Conservation (phyloP, 2,888 invertebrate species). For the Syrphus vitripennis region DNA sequence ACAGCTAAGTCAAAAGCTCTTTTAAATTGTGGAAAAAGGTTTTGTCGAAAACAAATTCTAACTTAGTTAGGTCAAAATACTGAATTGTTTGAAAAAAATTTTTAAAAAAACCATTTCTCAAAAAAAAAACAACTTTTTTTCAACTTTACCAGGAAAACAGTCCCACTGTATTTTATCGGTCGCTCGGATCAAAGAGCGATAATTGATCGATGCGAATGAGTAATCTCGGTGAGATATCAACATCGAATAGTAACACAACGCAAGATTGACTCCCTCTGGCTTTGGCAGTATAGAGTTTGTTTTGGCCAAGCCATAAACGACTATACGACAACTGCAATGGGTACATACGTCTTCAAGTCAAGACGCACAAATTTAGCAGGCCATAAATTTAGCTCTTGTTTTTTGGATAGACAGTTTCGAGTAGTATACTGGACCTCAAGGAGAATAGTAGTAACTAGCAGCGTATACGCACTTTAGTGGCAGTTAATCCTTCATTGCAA, state of each 20-base stretch:
- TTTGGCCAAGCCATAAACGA: background rate
- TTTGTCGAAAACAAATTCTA: too few species aligned
- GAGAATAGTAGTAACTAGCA: background rate
- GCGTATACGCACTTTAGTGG: constrained; percentile 62
- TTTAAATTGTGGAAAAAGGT: too few species aligned
- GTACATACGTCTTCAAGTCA: background rate
- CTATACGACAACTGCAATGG: background rate
- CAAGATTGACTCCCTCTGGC: constrained; percentile 56
- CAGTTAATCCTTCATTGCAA: constrained; percentile 35
- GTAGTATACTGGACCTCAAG: background rate
- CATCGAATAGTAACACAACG: constrained; percentile 47
- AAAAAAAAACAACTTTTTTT: background rate
- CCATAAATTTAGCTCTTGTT: constrained; percentile 47
- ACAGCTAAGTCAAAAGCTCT: too few species aligned
- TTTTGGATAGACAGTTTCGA: constrained; percentile 8
- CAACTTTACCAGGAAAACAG: background rate
- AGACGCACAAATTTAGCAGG: constrained; percentile 56
- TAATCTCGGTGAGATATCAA: constrained; percentile 68
- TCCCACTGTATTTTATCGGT: background rate
- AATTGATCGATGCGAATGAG: constrained; percentile 69
- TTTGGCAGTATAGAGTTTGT: background rate
- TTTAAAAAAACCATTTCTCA: too few species aligned
- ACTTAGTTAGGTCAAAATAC: too few species aligned
- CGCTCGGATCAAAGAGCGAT: constrained; percentile 64
- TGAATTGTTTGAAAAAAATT: too few species aligned